Evolutionary conservation across 2,113 vertebrate species (phyloP).

Genomic region (Colius striatus): DNA sequence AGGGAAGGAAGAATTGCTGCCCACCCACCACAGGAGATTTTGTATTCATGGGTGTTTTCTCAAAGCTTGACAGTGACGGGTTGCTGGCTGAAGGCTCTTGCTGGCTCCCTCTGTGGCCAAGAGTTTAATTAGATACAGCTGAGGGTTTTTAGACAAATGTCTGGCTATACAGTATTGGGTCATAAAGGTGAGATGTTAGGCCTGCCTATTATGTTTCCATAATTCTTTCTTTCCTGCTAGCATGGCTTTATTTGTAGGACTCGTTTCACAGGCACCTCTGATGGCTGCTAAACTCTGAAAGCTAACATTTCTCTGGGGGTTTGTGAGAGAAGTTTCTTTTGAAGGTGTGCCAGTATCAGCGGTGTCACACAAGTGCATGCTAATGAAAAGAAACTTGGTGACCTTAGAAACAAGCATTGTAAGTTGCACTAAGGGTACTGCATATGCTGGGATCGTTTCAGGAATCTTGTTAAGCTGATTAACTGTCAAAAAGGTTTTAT

Average conservation of each 20-base stretch:
- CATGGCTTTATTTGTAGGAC: not conserved
- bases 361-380: not conserved
- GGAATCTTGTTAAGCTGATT: not conserved
- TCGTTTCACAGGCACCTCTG: not conserved
- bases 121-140: not conserved
- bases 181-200: not conserved
- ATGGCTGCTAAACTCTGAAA: not conserved
- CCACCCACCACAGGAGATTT: not conserved
- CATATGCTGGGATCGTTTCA: not conserved
- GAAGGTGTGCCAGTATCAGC: not conserved
- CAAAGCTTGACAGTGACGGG: not conserved
- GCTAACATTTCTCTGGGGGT: not conserved
- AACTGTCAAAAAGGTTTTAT: not conserved
- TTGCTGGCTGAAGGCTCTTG: not conserved
- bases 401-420: not conserved
- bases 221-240: not conserved
- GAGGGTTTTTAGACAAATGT: not conserved
- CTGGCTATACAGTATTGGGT: not conserved
- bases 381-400: not conserved
- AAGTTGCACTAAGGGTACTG: not conserved
- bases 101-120: not conserved
- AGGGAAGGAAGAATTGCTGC: not conserved
- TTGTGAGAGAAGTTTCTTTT: not conserved
- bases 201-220: not conserved
- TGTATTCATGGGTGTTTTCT: not conserved